These are phyloP conservation scores for Anastrepha obliqua DNA, from an alignment of 1,140 invertebrate species.

Conservation along the genomic window DNA sequence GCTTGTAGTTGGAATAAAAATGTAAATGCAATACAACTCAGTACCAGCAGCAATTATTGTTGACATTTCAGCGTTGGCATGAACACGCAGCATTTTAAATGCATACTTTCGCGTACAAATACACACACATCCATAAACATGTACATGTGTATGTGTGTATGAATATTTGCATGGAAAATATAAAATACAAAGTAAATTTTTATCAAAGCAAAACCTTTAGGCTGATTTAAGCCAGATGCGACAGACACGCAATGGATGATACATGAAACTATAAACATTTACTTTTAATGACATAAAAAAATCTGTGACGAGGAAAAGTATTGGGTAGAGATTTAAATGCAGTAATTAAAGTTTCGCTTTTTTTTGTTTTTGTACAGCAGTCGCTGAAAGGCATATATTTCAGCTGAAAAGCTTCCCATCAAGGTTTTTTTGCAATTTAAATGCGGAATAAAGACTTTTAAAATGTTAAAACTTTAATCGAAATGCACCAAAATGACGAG, in stretches of 20 bases:
- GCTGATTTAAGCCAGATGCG: slow-evolving; percentile 34
- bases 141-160: neutral
- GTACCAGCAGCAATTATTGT: slow-evolving; percentile 48
- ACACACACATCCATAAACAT: neutral
- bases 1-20: neutral
- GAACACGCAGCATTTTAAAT: slow-evolving; percentile 44
- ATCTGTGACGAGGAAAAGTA: neutral
- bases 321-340: slow-evolving; percentile 21
- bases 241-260: slow-evolving; percentile 29
- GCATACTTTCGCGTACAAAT: neutral
- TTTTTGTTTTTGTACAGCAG: neutral
- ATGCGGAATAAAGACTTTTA: too few relatives aligned
- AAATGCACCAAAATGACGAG: too few relatives aligned
- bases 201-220: slow-evolving; percentile 50
- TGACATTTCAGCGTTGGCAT: slow-evolving; percentile 48
- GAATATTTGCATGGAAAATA: slow-evolving; percentile 34
- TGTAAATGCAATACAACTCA: slow-evolving; percentile 26
- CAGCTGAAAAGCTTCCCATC: neutral
- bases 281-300: neutral
- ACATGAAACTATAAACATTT: neutral
- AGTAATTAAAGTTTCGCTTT: neutral
- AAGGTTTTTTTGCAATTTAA: neutral
- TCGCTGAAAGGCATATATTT: neutral
- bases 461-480: too few relatives aligned
- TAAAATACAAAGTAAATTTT: slow-evolving; percentile 40